These are phyloP conservation scores for Apodemia duryi DNA, from an alignment of 2,888 invertebrate genomes.

Conservation along the genomic window DNA sequence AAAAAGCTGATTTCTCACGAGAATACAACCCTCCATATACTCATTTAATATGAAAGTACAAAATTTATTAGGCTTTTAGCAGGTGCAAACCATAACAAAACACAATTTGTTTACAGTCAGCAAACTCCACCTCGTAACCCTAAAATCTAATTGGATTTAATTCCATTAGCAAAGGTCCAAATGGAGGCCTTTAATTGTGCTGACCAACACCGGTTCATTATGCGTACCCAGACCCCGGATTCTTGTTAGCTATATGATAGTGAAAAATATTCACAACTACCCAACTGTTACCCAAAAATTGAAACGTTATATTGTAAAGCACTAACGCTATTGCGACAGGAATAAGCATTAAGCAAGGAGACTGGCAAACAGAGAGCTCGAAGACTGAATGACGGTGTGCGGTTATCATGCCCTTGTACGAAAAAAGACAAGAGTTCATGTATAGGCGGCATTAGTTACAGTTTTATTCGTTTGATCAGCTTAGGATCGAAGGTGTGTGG, in stretches of 20 bases:
- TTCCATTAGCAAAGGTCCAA: slow-evolving; percentile 77
- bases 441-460: too few relatives aligned
- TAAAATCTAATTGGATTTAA: slow-evolving; percentile 79
- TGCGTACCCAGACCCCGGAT: slow-evolving; percentile 42
- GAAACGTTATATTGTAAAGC: too few relatives aligned
- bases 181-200: slow-evolving; percentile 73
- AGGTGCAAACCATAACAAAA: slow-evolving; percentile 58
- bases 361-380: too few relatives aligned
- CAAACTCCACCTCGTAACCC: slow-evolving; percentile 76
- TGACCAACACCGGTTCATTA: slow-evolving; percentile 70
- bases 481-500: too few relatives aligned
- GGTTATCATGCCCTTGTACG: too few relatives aligned
- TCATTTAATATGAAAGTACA: slow-evolving; percentile 41
- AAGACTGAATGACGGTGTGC: too few relatives aligned
- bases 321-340: too few relatives aligned
- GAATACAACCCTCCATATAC: slow-evolving; percentile 45
- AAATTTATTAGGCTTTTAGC: slow-evolving; percentile 52
- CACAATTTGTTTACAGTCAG: slow-evolving; percentile 71
- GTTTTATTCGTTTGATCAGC: too few relatives aligned
- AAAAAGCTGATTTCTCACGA: slow-evolving; percentile 30
- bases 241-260: slow-evolving; percentile 37
- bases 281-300: slow-evolving; percentile 49
- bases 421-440: too few relatives aligned
- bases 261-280: slow-evolving; percentile 35
- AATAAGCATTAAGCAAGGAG: too few relatives aligned